Evolutionary conservation across 2,888 invertebrate genomes (phyloP), one percentile per base, ranked within the genome.

Genomic region (Trichopria drosophilae): DNA sequence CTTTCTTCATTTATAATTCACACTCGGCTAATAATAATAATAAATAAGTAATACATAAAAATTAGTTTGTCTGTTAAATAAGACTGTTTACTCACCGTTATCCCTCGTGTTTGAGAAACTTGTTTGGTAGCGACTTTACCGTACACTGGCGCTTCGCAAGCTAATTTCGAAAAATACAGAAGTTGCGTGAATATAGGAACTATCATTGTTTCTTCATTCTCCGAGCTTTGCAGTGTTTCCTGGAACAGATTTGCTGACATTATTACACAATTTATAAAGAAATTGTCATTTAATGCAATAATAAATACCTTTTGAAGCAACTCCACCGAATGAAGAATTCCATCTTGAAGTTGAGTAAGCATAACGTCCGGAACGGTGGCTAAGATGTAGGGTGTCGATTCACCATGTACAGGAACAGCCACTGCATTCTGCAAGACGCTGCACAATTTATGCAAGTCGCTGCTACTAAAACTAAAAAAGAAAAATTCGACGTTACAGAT

Each of bases 321-420:
- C 60, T 94, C 92, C 75, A 96, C 85, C 53, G 92, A 88, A 68
- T 92, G 90, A 18, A 93, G 77, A 31, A 90, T 84, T 39, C 90
- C 87, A 65, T 92, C 91, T 72, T 94, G 93, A 50, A 93, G 78
- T 6, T 90, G 87, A 1, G 89, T 90, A 51, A 91, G 79, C 62
- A 89, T 82, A 28, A 89, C 84, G 69, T 95, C 93, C 39, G 87
- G 83, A 40, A 87, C 82, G 1, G 88, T 84, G 62, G 91, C 81
- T 76, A 94, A 80, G 69, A 94, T 85, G 66, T 89, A 90, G 6
- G 90, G 87, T 18, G 88, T 83, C 41, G 86, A 86, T 73, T 90
- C 91, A 5, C 85, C 84, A 66, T 88, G 86, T 20, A 91, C 85
- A 6, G 92, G 92, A 59, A 91, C 86, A 44, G 86, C 84, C 18